Evolutionary conservation across 2,113 vertebrate genomes (phyloP).

Genomic region (Motacilla alba): DNA sequence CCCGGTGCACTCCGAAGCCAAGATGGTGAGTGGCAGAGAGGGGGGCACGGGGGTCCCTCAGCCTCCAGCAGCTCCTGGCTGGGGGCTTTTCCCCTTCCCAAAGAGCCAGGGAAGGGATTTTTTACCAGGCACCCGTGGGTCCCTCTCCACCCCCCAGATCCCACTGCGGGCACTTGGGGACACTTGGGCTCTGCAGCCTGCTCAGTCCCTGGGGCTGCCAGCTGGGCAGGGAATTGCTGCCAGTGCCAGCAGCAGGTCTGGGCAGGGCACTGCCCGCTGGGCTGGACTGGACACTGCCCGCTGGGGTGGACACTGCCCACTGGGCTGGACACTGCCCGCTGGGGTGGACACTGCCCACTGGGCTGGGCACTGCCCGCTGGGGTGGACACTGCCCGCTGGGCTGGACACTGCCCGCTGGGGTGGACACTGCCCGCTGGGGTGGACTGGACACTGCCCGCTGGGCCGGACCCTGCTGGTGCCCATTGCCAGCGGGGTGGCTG

Average conservation of each 20-base stretch:
- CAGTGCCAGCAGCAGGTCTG: too few species aligned
- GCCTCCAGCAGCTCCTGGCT: not conserved
- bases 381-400: not conserved
- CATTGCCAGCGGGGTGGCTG: fast-evolving
- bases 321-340: not conserved
- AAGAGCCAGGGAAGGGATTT: not conserved
- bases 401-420: too few species aligned
- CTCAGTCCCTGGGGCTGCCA: too few species aligned
- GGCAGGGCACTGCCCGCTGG: too few species aligned
- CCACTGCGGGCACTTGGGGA: not conserved
- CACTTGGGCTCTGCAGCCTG: too few species aligned
- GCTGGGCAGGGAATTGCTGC: too few species aligned
- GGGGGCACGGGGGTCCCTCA: fast-evolving
- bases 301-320: too few species aligned
- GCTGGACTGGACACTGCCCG: too few species aligned
- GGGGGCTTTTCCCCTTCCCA: not conserved
- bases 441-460: not conserved
- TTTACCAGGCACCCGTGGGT: not conserved
- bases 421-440: too few species aligned
- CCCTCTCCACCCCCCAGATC: not conserved
- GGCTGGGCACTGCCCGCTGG: too few species aligned
- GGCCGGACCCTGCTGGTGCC: not conserved
- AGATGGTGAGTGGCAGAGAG: slow-evolving; percentile 83
- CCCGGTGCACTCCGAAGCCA: slow-evolving; percentile 88
- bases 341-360: not conserved